Evolutionary conservation across 2,888 invertebrate species (phyloP), one percentile per base, ranked within the genome.

Genomic region (Yponomeuta malinellus): DNA sequence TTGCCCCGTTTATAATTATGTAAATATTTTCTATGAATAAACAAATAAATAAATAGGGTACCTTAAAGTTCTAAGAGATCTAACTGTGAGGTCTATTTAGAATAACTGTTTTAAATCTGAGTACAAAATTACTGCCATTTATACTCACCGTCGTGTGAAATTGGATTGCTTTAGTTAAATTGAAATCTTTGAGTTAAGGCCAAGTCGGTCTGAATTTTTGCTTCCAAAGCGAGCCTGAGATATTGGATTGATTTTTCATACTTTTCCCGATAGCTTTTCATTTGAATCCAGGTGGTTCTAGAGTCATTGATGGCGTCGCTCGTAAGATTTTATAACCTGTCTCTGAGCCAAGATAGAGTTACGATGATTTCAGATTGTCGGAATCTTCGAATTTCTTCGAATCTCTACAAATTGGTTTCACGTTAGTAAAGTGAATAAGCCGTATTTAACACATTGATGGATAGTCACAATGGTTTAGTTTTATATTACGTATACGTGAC

Each of bases 111-210:
- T 59, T 59, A 59, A 74, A 74, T 73, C 73, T 70, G 71, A 70
- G 72, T 74, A 65, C 74, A 73, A 83, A 82, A 83, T 83, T 79
- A 81, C 76, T 74, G 70, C 79, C 83, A 83, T 85, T 85, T 81
- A 78, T 81, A 83, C 74, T 79, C 85, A 83, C 73, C 77, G 78
- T 76, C 76, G 84, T 85, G 84, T 84, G 83, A 86, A 86, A 85
- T 86, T 84, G 81, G 81, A 83, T 84, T 79, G 79, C 81, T 81
- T 82, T 82, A 81, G 78, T 81, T 81, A 83, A 84, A 84, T 84
- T 84, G 83, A 83, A 84, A 82, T 81, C 79, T 79, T 77, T 77
- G 76, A 78, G 78, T 80, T 76, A 77, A 75, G 75, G 74, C 72
- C 68, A 68, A 68, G 68, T 65, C 10, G 33, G 33, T 65, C 52